phyloP scores from a whole-genome alignment of 1,140 invertebrate genomes.

The Polyergus mexicanus region DNA sequence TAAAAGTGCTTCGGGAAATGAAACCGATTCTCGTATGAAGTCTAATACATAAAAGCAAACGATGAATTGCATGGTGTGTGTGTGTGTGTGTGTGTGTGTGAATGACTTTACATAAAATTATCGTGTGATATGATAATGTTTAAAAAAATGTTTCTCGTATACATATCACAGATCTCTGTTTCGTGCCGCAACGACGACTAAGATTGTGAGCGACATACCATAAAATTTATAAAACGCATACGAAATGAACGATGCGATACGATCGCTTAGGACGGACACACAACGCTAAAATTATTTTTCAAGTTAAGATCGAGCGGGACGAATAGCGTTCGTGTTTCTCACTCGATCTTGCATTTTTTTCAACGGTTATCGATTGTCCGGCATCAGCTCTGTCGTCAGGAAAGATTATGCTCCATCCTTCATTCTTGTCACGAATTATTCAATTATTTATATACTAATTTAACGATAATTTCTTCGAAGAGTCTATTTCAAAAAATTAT shows the following conservation, averaged over 20 bases:
- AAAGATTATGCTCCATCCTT: conserved; percentile 21
- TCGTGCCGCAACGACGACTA: background rate
- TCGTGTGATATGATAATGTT: conserved; percentile 4
- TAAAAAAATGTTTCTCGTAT: background rate
- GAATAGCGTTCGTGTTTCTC: conserved; percentile 56
- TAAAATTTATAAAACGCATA: conserved; percentile 32
- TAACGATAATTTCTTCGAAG: background rate
- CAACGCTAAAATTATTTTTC: conserved; percentile 46
- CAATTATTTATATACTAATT: conserved; percentile 24
- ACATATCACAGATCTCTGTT: background rate
- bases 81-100: too few relatives aligned
- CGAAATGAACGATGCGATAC: conserved; percentile 15
- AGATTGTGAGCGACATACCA: conserved; percentile 27
- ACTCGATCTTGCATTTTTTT: conserved; percentile 58
- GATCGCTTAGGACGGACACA: conserved; percentile 24
- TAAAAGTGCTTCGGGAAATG: conserved; percentile 37
- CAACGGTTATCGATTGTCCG: conserved; percentile 68
- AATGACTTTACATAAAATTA: conserved; percentile 3
- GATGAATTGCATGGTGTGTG: background rate
- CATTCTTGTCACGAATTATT: conserved; percentile 37
- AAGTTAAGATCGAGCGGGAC: conserved; percentile 64
- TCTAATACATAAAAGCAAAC: background rate
- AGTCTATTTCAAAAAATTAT: too few relatives aligned
- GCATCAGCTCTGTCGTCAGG: conserved; percentile 67
- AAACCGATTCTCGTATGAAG: conserved; percentile 15